Evolutionary conservation across 2,113 vertebrate species (phyloP).

Genomic region (Thomomys bottae): DNA sequence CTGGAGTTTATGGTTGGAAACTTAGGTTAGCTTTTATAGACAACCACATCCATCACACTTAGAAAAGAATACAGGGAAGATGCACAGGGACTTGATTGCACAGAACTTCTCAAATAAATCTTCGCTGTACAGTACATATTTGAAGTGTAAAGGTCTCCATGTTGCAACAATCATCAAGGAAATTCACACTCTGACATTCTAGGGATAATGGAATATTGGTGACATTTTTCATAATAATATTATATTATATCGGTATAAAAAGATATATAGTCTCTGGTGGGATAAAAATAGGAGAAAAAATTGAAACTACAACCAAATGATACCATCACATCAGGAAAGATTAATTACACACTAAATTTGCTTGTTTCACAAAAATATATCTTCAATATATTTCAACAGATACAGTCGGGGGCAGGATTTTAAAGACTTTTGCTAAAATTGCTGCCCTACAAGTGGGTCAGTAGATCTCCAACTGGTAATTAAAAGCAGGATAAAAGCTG

Average conservation of each 20-base stretch:
- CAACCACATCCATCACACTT: slow-evolving; percentile 32
- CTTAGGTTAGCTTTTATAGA: background rate
- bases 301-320: background rate
- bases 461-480: background rate
- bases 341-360: slow-evolving; percentile 11
- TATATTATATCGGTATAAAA: background rate
- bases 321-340: slow-evolving; percentile 3
- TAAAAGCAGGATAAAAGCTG: background rate
- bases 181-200: slow-evolving; percentile 9
- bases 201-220: background rate
- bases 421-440: background rate
- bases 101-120: background rate
- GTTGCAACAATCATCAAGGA: slow-evolving; percentile 13
- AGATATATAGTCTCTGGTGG: background rate
- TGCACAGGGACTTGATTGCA: background rate
- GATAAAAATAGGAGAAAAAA: background rate
- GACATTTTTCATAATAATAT: slow-evolving; percentile 40
- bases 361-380: background rate
- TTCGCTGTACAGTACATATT: background rate
- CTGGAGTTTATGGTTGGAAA: slow-evolving; percentile 30
- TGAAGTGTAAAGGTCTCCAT: background rate
- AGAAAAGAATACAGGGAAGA: background rate
- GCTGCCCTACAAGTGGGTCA: background rate
- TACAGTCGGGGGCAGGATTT: background rate
- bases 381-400: background rate